A percentile compares a stretch with the other conserved stretches of the same genome.
Evolutionary conservation across 2,797 vertebrate species (phyloP).

Genomic region (Scolopax bukidnonensis): DNA sequence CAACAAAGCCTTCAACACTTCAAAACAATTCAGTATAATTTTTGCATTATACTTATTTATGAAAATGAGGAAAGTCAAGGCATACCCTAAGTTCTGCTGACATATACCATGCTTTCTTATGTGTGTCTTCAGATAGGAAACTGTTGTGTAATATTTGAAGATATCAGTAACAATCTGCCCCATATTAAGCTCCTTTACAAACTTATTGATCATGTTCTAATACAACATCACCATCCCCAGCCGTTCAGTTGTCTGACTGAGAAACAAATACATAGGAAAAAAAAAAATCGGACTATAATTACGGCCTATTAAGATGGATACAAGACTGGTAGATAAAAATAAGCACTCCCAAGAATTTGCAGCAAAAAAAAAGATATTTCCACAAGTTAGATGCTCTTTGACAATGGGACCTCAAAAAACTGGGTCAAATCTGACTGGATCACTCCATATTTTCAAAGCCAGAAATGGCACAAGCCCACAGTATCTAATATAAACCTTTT

Average conservation of each 20-base stretch:
- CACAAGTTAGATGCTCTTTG: neutral
- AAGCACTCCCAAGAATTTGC: neutral
- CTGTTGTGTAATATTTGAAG: neutral
- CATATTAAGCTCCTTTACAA: neutral
- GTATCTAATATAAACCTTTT: neutral
- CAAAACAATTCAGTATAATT: neutral
- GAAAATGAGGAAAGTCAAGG: neutral
- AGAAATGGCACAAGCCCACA: neutral
- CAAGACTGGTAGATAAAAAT: neutral
- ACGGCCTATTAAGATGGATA: neutral
- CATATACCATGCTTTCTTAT: neutral
- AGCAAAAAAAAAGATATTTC: neutral
- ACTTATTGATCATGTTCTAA: neutral
- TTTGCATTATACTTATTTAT: neutral
- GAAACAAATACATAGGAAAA: neutral
- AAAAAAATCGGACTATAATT: neutral
- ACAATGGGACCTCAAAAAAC: neutral
- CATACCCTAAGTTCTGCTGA: neutral
- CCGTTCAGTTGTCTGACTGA: neutral
- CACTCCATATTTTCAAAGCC: neutral
- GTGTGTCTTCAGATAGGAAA: neutral
- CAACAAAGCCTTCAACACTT: slow-evolving; percentile 6
- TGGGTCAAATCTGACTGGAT: neutral
- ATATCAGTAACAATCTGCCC: no score
- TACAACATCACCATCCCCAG: neutral